These are phyloP conservation scores for Punctoribates punctum DNA, from an alignment of 2,888 invertebrate species.

Conservation along the genomic window DNA sequence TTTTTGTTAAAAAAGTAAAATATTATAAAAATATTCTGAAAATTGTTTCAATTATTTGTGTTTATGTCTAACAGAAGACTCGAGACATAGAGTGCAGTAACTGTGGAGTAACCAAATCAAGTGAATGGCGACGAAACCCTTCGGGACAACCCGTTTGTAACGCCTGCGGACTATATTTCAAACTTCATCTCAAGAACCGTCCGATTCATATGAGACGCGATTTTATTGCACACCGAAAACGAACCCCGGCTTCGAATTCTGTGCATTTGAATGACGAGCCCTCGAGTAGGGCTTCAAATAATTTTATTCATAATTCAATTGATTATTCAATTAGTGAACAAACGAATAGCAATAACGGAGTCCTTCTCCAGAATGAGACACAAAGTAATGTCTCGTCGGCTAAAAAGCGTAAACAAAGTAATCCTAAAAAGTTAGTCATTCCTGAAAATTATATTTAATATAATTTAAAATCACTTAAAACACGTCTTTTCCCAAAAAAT, in stretches of 20 bases:
- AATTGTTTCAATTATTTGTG: background rate
- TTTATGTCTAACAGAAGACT: background rate
- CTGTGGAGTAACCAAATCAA: conserved; percentile 39
- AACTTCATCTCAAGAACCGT: conserved; percentile 39
- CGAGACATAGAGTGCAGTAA: conserved; percentile 41
- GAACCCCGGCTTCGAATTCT: conserved; percentile 34
- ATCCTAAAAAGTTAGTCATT: conserved; percentile 39
- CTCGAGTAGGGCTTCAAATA: background rate
- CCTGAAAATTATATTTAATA: conserved; percentile 19
- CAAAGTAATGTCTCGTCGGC: background rate
- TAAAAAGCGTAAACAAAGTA: conserved; percentile 42
- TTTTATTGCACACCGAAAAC: conserved; percentile 41
- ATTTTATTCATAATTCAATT: background rate
- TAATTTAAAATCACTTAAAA: background rate
- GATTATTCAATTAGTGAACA: background rate
- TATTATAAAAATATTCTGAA: background rate
- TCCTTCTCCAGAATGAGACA: too few relatives aligned
- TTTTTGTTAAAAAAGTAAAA: background rate
- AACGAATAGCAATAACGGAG: background rate
- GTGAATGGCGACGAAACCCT: conserved; percentile 41
- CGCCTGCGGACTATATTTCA: conserved; percentile 41
- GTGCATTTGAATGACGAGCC: background rate
- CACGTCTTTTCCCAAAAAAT: too few relatives aligned
- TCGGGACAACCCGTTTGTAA: conserved; percentile 40
- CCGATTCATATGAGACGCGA: conserved; percentile 43